Percentiles rank a stretch among this genome's conserved stretches.
Evolutionary conservation across 2,888 invertebrate species (phyloP).

Genomic region (Willowsia nigromaculata): DNA sequence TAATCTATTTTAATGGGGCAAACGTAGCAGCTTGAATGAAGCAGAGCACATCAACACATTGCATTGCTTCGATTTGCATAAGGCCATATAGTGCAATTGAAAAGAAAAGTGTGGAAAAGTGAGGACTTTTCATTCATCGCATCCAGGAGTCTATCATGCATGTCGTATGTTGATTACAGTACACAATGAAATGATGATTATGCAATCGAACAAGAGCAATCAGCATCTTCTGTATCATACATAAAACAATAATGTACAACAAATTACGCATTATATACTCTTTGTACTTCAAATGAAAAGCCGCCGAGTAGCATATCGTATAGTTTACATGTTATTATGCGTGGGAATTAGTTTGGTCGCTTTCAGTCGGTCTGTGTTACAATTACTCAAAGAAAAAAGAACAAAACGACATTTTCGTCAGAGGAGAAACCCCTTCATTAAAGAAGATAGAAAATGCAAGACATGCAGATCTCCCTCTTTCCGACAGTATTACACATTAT

Average conservation of each 20-base stretch:
- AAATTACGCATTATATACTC: neutral
- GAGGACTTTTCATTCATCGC: neutral
- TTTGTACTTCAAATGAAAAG: neutral
- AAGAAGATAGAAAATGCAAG: constrained; percentile 28
- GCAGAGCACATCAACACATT: too few species aligned
- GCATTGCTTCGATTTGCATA: too few species aligned
- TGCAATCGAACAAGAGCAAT: neutral
- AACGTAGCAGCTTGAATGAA: too few species aligned
- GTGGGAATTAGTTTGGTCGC: constrained; percentile 47
- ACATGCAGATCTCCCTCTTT: constrained; percentile 52
- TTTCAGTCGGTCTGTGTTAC: constrained; percentile 18
- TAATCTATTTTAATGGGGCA: too few species aligned
- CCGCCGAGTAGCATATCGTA: neutral
- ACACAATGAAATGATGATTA: neutral
- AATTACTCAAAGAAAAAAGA: constrained; percentile 7
- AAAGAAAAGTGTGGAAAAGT: constrained; percentile 44
- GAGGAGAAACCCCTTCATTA: constrained; percentile 54
- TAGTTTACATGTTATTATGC: constrained; percentile 1
- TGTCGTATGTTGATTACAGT: constrained; percentile 38
- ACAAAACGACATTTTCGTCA: neutral
- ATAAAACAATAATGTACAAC: neutral
- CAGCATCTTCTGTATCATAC: neutral
- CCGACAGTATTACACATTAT: neutral
- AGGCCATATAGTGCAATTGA: neutral
- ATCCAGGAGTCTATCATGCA: constrained; percentile 48